phyloP scores from a whole-genome alignment of 2,113 vertebrate genomes.

The Origma solitaria region DNA sequence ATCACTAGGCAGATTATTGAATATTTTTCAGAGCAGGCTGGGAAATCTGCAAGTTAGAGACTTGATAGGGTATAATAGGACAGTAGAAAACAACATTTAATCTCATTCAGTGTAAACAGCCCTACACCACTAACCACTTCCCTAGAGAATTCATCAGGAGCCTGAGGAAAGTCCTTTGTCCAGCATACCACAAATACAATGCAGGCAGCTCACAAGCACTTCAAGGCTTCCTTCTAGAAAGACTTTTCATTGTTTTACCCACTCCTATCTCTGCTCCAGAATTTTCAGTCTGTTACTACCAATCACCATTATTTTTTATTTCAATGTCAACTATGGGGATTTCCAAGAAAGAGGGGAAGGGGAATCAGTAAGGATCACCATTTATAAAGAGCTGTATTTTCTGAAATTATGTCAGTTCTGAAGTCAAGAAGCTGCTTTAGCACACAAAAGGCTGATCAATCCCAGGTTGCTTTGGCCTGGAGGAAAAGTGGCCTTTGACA shows the following conservation, averaged over 20 bases:
- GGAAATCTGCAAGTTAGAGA: not conserved
- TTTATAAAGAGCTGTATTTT: not conserved
- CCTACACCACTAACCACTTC: not conserved
- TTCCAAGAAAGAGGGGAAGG: not conserved
- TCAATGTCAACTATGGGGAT: not conserved
- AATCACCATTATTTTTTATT: not conserved
- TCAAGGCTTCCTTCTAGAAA: not conserved
- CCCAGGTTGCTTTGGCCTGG: not conserved
- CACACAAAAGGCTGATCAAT: not conserved
- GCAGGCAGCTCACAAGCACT: not conserved
- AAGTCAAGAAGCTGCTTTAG: not conserved
- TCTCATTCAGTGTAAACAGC: not conserved
- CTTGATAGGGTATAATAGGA: not conserved
- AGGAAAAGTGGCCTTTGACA: not conserved
- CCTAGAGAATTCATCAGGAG: not conserved
- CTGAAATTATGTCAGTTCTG: not conserved
- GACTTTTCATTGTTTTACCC: not conserved
- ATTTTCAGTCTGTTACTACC: not conserved
- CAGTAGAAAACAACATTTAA: not conserved
- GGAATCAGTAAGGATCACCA: not conserved
- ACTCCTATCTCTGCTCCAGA: not conserved
- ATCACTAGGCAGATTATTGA: not conserved
- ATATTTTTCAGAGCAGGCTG: not conserved
- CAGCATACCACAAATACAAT: not conserved
- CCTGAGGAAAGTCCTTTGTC: not conserved